Evolutionary conservation across 1,140 invertebrate species (phyloP), one percentile per base, ranked within the genome.

Genomic region (Aphaenogaster ashmeadi): DNA sequence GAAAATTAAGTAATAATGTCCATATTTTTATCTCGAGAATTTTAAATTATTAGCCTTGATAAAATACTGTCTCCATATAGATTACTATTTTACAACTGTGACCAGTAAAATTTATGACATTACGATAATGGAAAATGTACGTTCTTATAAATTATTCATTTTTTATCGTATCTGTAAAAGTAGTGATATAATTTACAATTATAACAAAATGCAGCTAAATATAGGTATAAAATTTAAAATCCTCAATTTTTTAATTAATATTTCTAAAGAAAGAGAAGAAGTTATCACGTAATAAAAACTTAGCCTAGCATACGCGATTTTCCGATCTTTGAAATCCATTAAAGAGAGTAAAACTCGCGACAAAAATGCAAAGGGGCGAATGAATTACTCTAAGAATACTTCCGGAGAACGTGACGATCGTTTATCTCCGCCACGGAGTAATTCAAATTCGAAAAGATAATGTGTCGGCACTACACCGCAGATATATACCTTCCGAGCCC

Each of bases 381-480:
- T 58, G 44, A 75, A 84, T 75, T 47, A 11, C 18, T 15, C 11
- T 13, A 5, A 15, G 21, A 15, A 58, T 21, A 27, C 18, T 83
- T 74, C n/a, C 9, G 54, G 27, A 15, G 62, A 13, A 60, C 67
- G 66, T 71, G 44, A 62, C 64, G 44, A 72, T 69, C 78, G 66
- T 44, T 87, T 62, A 83, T 75, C 74, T n/a, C 21, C 44, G 15
- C 27, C 56, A 44, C n/a, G 27, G 90, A 87, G 90, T 93, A 92
- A 94, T 94, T 94, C 90, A 93, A 94, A 94, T 94, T 94, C 92
- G 92, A 92, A 92, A 94, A 93, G 94, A 94, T 94, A 94, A 94
- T 94, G 93, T 91, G 90, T 81, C 80, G 89, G 60, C 88, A 88
- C 87, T 91, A 90, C 81, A 81, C 74, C 89, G 89, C 88, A 74